Evolutionary conservation across 2,113 vertebrate genomes (phyloP), one percentile per base, ranked within the genome.

Genomic region (Oryzias curvinotus): DNA sequence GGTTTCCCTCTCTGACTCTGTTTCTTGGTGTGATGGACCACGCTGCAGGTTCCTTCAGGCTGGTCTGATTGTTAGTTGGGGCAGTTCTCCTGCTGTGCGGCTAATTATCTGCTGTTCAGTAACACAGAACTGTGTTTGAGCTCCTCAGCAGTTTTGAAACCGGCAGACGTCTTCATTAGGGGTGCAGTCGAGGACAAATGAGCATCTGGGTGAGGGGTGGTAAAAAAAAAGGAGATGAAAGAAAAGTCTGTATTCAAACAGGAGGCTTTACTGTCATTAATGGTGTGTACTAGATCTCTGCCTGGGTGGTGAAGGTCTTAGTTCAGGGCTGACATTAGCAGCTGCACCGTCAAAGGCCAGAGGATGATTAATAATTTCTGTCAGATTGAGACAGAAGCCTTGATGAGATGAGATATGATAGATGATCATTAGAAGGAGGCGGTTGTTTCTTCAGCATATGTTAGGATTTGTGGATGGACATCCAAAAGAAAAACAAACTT

Each of bases 291-390:
- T 73, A 42, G 57, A 75, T 81, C 75, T 78, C 48, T 52, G 65
- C 75, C 75, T 59, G 70, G 69, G 57, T 57, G 17, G 21, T 4
- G 36, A 36, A 36, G 28, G 62, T 46, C 70, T 62, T 57, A 15
- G 57, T 55, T 71, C 15, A 1, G 46, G 19, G 52, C 71, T 62
- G 17, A 73, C 80, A 80, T 86, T 80, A 89, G 85, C 71, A 63
- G 60, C 71, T 65, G 49, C 55, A 17, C 17, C 67, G 60, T 81
- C 62, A 64, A 68, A 78, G 60, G 55, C 52, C 30, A 5, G 25
- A 57, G 57, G 68, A 78, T 68, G 71, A 86, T 78, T 44, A 44
- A 83, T 81, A 48, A 26, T 62, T 66, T 64, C 68, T 46, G 21
- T 7, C 73, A 55, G 45, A 63, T 56, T 70, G 44, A 66, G 72